Conservation (phyloP, 2,888 invertebrate species). For the Drosophila limbata region DNA sequence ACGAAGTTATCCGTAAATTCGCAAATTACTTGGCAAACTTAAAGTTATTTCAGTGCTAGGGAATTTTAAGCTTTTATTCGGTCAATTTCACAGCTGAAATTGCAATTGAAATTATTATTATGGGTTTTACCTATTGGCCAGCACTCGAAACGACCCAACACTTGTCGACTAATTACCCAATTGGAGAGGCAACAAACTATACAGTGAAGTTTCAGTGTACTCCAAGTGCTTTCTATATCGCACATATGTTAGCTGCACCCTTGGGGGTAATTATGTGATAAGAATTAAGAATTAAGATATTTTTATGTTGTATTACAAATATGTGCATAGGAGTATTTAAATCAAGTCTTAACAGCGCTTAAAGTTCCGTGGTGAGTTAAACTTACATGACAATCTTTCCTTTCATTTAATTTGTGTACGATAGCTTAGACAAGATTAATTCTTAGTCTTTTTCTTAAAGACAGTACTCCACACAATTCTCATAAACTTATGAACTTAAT, state of each 20-base stretch:
- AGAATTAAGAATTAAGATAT: too few species aligned
- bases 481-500: slow-evolving; percentile 13
- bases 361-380: too few species aligned
- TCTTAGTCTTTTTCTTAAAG: not conserved
- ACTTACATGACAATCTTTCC: not conserved
- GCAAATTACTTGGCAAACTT: slow-evolving; percentile 35
- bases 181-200: slow-evolving; percentile 16
- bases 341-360: not conserved
- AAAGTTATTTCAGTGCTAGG: slow-evolving; percentile 10
- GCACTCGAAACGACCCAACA: slow-evolving; percentile 4
- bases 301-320: not conserved
- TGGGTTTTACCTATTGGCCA: slow-evolving; percentile 3
- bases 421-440: not conserved
- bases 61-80: slow-evolving; percentile 18
- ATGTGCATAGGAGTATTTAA: not conserved
- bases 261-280: slow-evolving; percentile 39
- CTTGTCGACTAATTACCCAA: slow-evolving; percentile 35
- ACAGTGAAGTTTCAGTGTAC: slow-evolving; percentile 22
- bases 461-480: not conserved
- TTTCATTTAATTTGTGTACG: not conserved
- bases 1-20: slow-evolving; percentile 23
- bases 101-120: slow-evolving; percentile 29
- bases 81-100: slow-evolving; percentile 34
- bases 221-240: slow-evolving; percentile 13
- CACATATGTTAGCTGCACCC: slow-evolving; percentile 3